Base-by-base conservation (phyloP, 2,797 vertebrate genomes). In the Trachurus trachurus region DNA sequence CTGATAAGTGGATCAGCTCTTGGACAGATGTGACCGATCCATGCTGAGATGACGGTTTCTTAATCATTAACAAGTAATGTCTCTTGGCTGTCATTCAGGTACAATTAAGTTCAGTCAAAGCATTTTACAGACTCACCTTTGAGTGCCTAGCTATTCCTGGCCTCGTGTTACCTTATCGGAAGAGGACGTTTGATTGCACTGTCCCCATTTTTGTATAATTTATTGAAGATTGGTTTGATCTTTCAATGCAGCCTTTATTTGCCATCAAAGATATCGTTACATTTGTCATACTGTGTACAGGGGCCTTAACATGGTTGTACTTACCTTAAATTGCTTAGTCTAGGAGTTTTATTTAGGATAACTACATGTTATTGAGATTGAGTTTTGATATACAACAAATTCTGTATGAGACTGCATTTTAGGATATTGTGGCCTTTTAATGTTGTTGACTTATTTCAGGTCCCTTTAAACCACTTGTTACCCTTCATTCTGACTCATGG, bases 351-450 rank as follows among this genome's bases (percentile, higher is more conserved):
- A 70, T 40, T 66, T 53, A 40, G 34, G 37, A 50, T 76, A 77
- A 58, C 49, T 84, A 71, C 73, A 86, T 83, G 71, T 66, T 71
- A 9, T n/a, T 56, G 60, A 69, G 12, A 56, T 63, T 47, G 37
- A 69, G 53, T 29, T 53, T 29, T 66, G 1, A 71, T 40, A 0
- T 12, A 56, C 57, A 19, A 29, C 3, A 53, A n/a, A 52, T 11
- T 69, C 22, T 74, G 19, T 44, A 72, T 47, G 21, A 40, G 2
- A 67, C 57, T 63, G n/a, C 21, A 16, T 65, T 61, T 63, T 17
- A 45, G 9, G 17, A 31, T 29, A 47, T 62, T 54, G 8, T 22
- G 16, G 3, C 22, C 19, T 44, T 58, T 67, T 54, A 15, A 6
- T 22, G 63, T 4, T 50, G 10, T 65, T 53, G 26, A 69, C 21